phyloP scores from a whole-genome alignment of 2,797 vertebrate genomes.

The Coregonus ussuriensis region DNA sequence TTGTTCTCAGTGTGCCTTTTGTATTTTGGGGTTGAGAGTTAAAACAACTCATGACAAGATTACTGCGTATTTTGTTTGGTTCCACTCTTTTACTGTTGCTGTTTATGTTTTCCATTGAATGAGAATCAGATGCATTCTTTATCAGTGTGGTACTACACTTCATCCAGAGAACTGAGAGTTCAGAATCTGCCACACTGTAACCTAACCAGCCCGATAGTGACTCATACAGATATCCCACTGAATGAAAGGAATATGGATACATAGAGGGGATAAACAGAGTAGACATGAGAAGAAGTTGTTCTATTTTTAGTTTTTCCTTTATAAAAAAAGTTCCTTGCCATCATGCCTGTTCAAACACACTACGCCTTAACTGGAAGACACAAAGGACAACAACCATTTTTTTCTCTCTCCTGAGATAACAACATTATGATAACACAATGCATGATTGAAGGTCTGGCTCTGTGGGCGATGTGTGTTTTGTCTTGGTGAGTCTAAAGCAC shows the following conservation, averaged over 20 bases:
- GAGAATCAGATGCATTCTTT: too few relatives aligned
- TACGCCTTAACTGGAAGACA: constrained; percentile 34
- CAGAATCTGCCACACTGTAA: too few relatives aligned
- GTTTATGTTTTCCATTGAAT: too few relatives aligned
- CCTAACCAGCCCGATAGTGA: too few relatives aligned
- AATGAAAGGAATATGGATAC: too few relatives aligned
- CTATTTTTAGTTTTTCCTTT: neutral
- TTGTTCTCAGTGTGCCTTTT: neutral
- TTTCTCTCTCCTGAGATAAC: constrained; percentile 46
- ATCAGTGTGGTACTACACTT: too few relatives aligned
- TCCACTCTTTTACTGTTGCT: neutral
- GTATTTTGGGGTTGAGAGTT: neutral
- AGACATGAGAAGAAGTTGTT: neutral
- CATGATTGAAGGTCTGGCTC: constrained; percentile 52
- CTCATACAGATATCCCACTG: too few relatives aligned
- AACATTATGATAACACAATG: constrained; percentile 48
- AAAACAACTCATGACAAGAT: too few relatives aligned
- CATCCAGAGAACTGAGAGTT: too few relatives aligned
- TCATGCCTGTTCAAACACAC: constrained; percentile 15
- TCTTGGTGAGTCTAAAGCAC: constrained; percentile 46
- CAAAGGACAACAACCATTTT: neutral
- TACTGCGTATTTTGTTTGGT: neutral
- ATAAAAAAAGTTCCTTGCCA: neutral
- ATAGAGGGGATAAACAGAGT: too few relatives aligned
- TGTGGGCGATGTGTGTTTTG: constrained; percentile 44